Conservation (phyloP, 2,113 vertebrate genomes). For the Clarias macrocephalus region DNA sequence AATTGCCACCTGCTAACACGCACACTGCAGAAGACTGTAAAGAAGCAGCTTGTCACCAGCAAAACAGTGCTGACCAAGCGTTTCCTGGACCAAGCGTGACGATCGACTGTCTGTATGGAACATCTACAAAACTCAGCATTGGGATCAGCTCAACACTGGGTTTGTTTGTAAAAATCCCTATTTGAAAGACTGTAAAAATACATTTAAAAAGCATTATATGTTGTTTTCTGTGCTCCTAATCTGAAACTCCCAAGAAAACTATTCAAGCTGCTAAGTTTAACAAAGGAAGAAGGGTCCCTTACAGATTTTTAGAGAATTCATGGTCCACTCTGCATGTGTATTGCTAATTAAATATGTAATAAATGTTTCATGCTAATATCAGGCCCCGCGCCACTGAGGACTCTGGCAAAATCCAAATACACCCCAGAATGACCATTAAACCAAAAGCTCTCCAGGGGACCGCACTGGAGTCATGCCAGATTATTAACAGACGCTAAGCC, state of each 20-base stretch:
- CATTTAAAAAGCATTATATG: background rate
- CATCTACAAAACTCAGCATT: background rate
- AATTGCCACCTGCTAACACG: conserved; percentile 54
- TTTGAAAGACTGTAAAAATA: background rate
- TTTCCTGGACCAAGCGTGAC: conserved; percentile 31
- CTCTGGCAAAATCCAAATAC: conserved; percentile 23
- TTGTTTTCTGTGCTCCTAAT: background rate
- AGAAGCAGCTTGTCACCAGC: conserved; percentile 45
- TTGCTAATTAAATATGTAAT: conserved; percentile 2
- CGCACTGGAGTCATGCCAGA: conserved; percentile 25
- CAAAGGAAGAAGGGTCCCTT: background rate
- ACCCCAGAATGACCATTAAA: conserved; percentile 6
- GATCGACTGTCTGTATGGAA: background rate
- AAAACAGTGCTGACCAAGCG: conserved; percentile 42
- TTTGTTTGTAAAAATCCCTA: background rate
- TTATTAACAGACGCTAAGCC: conserved; percentile 25
- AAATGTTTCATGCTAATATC: conserved; percentile 2
- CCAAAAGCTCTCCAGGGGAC: conserved; percentile 32
- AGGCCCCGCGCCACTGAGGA: background rate
- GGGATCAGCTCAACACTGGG: background rate
- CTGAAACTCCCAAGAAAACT: background rate
- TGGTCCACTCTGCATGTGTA: background rate
- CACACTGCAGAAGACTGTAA: conserved; percentile 37
- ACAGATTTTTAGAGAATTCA: background rate
- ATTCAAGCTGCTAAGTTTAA: background rate